These are phyloP conservation scores for Nannoperca obscura DNA, from an alignment of 2,797 vertebrate genomes.

Conservation along the genomic window DNA sequence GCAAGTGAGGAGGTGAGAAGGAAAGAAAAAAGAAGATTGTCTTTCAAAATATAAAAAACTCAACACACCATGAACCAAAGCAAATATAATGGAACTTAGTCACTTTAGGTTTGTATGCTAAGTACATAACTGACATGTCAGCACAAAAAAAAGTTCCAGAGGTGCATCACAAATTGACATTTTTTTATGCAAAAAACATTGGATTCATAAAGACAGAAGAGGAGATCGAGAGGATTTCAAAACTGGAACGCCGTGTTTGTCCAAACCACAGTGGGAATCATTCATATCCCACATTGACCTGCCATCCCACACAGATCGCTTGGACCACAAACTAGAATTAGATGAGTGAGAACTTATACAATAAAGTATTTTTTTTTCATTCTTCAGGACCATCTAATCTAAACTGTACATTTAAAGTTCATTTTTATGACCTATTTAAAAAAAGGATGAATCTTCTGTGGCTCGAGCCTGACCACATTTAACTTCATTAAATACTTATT, in stretches of 20 bases:
- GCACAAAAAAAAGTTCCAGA: constrained; percentile 1
- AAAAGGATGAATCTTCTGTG: constrained; percentile 53
- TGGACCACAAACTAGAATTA: constrained; percentile 44
- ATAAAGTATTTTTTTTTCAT: constrained; percentile 18
- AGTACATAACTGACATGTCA: neutral
- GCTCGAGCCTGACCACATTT: constrained; percentile 54
- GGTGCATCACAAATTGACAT: neutral
- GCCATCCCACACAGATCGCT: constrained; percentile 25
- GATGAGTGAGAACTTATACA: constrained; percentile 29
- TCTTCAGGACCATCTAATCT: constrained; percentile 36
- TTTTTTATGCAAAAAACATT: neutral
- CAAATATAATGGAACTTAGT: neutral
- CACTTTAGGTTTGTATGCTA: neutral
- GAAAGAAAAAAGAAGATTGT: constrained; percentile 1
- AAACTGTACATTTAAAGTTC: constrained; percentile 41
- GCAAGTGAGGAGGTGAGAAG: neutral
- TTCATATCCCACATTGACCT: constrained; percentile 33
- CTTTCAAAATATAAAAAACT: neutral
- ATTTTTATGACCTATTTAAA: constrained; percentile 52
- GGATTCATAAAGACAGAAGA: constrained; percentile 15
- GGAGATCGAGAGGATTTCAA: constrained; percentile 32
- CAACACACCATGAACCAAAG: neutral
- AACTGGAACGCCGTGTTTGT: constrained; percentile 30
- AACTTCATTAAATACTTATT: constrained; percentile 78
- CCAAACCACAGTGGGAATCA: constrained; percentile 43